These are phyloP conservation scores for Palloptera scutellata DNA, from an alignment of 2,888 invertebrate species.

Conservation along the genomic window DNA sequence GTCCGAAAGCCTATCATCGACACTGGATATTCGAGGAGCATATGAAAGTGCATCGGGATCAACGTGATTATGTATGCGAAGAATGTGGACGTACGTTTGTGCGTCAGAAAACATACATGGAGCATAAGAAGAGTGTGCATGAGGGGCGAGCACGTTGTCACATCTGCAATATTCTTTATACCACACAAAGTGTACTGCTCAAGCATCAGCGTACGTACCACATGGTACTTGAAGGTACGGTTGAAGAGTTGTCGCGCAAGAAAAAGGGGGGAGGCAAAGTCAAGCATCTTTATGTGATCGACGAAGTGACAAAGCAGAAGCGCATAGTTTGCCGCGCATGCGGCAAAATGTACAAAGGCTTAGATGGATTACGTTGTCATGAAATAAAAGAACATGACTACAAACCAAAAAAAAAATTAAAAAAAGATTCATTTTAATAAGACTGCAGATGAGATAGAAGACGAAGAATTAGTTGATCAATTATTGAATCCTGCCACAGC, in stretches of 20 bases:
- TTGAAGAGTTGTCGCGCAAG: not conserved
- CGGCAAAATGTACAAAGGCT: too few relatives aligned
- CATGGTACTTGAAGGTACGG: not conserved
- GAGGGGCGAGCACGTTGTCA: not conserved
- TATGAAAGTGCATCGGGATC: not conserved
- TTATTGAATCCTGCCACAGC: too few relatives aligned
- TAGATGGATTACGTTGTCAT: too few relatives aligned
- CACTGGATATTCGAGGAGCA: not conserved
- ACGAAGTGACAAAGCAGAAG: too few relatives aligned
- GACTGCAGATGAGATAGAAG: too few relatives aligned
- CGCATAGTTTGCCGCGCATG: too few relatives aligned
- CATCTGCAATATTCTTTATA: not conserved
- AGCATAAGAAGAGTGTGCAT: not conserved
- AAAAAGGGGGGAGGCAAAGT: too few relatives aligned
- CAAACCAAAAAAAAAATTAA: too few relatives aligned
- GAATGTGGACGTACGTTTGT: constrained; percentile 4
- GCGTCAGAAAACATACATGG: not conserved
- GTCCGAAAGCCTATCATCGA: not conserved
- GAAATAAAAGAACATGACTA: too few relatives aligned
- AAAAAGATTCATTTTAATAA: too few relatives aligned
- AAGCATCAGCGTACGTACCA: not conserved
- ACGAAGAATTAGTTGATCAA: too few relatives aligned
- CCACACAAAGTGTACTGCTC: not conserved
- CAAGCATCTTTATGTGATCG: too few relatives aligned
- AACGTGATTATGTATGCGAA: constrained; percentile 5